Evolutionary conservation across 1,140 invertebrate genomes (phyloP).

Genomic region (Goniozus legneri): DNA sequence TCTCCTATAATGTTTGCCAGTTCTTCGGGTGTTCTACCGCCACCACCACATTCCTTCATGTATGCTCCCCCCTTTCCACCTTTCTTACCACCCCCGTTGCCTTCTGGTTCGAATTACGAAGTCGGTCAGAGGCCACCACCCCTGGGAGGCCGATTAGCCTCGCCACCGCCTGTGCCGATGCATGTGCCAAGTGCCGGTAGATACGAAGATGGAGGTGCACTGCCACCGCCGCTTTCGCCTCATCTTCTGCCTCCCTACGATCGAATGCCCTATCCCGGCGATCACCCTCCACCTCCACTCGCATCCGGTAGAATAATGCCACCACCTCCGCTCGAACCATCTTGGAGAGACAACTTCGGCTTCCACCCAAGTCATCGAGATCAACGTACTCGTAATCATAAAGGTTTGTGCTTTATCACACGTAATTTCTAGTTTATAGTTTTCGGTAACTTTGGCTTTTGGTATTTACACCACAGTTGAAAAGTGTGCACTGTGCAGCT

Average conservation of each 20-base stretch:
- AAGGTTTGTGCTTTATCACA: slow-evolving; percentile 53
- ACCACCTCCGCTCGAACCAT: slow-evolving; percentile 25
- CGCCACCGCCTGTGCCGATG: slow-evolving; percentile 55
- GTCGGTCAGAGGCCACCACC: slow-evolving; percentile 62
- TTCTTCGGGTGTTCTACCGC: slow-evolving; percentile 43
- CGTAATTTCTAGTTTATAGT: too few relatives aligned
- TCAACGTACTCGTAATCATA: slow-evolving; percentile 42
- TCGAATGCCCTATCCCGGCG: slow-evolving; percentile 29
- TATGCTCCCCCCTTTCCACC: slow-evolving; percentile 44
- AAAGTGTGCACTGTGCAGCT: too few relatives aligned
- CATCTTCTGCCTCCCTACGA: slow-evolving; percentile 29
- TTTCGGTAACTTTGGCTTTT: too few relatives aligned
- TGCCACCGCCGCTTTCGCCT: slow-evolving; percentile 37
- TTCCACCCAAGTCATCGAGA: slow-evolving; percentile 39
- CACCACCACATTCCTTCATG: slow-evolving; percentile 54
- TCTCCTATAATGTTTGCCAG: slow-evolving; percentile 53
- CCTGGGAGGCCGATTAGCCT: slow-evolving; percentile 61
- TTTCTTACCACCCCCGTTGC: slow-evolving; percentile 39
- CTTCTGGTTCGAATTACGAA: slow-evolving; percentile 42
- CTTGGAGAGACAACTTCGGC: slow-evolving; percentile 40
- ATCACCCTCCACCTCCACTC: slow-evolving; percentile 18
- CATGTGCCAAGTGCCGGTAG: slow-evolving; percentile 24
- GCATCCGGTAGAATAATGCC: slow-evolving; percentile 27
- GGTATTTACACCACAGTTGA: too few relatives aligned
- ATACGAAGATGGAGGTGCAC: slow-evolving; percentile 31